Percentiles rank a stretch among this genome's conserved stretches.
These are phyloP conservation scores for Axinella damicornis DNA, from an alignment of 37 sponge, comb jelly and placozoan species.

Conservation along the genomic window DNA sequence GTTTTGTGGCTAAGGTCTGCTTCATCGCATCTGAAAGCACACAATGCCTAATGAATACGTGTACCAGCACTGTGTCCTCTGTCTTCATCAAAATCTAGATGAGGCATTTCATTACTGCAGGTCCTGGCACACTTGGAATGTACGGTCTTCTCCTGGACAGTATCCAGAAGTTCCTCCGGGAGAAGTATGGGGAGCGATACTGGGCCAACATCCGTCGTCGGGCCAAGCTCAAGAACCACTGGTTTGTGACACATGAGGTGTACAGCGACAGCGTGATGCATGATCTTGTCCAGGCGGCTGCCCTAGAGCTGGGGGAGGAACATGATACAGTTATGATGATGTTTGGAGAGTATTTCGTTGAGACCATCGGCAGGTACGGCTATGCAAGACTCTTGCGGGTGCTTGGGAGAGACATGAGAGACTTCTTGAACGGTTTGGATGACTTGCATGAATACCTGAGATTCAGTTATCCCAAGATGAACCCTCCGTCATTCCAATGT, in stretches of 20 bases:
- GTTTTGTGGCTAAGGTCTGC: no score
- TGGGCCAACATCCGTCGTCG: constrained; percentile 49
- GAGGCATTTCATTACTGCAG: no score
- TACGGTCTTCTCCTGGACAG: constrained; percentile 65
- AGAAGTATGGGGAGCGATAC: constrained; percentile 69
- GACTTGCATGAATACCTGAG: constrained; percentile 74
- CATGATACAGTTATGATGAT: constrained; percentile 43
- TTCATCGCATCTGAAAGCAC: no score
- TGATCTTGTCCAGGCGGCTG: constrained; percentile 51
- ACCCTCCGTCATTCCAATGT: constrained; percentile 69
- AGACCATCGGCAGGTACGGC: constrained; percentile 67
- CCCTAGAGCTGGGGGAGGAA: constrained; percentile 48
- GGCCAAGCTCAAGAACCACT: constrained; percentile 65
- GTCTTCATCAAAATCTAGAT: no score
- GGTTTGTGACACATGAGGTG: constrained; percentile 77
- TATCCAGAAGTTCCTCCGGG: constrained; percentile 65
- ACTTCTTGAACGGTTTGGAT: constrained; percentile 73
- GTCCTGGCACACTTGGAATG: constrained; percentile 13
- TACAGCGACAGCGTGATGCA: constrained; percentile 51
- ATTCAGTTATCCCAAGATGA: constrained; percentile 73
- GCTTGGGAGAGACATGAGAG: constrained; percentile 66
- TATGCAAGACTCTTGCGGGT: constrained; percentile 70
- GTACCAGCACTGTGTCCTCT: no score
- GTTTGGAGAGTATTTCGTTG: constrained; percentile 69
- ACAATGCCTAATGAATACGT: no score